These are phyloP conservation scores for Peromyscus maniculatus DNA, from an alignment of 2,113 vertebrate genomes.

Conservation along the genomic window DNA sequence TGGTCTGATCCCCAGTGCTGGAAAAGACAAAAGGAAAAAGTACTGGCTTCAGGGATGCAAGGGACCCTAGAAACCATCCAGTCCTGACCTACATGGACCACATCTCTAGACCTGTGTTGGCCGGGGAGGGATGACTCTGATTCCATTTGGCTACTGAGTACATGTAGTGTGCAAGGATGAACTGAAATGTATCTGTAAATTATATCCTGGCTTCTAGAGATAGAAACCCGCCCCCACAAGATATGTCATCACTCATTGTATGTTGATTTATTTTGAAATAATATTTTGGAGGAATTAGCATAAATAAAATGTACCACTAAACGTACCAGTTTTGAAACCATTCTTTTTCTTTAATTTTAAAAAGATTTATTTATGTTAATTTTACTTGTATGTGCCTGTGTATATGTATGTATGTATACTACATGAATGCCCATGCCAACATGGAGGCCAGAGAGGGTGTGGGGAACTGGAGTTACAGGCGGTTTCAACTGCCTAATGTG, in stretches of 20 bases:
- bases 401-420: neutral
- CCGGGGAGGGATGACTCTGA: neutral
- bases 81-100: neutral
- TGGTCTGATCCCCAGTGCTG: neutral
- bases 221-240: neutral
- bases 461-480: neutral
- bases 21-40: neutral
- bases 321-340: neutral
- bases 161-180: neutral
- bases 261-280: constrained; percentile 40
- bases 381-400: neutral
- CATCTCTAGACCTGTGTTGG: neutral
- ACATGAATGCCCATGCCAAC: neutral
- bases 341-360: neutral
- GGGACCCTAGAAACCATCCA: neutral
- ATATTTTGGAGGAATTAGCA: constrained; percentile 35
- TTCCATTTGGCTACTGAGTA: neutral
- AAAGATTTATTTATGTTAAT: neutral
- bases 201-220: constrained; percentile 6
- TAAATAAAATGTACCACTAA: constrained; percentile 50
- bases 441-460: neutral
- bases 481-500: neutral
- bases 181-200: neutral
- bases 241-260: neutral
- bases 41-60: neutral